Base-by-base conservation (phyloP, 2,797 vertebrate genomes). In the Pitangus sulphuratus region DNA sequence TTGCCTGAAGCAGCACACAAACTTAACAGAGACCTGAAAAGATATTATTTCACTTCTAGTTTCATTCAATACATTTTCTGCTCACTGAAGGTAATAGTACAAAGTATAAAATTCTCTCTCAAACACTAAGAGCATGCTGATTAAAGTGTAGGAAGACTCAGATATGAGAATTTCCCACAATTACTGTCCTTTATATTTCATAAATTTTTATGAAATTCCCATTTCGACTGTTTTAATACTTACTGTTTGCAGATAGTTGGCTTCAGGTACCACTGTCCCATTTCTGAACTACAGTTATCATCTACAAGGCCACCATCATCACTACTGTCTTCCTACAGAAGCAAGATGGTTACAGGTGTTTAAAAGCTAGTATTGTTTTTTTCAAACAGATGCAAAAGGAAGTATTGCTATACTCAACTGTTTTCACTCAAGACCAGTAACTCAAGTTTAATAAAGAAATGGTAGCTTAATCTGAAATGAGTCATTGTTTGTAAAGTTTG, bases 181-280 rank as follows among this genome's bases (percentile, higher is more conserved):
- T 25, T 37, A 57, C 30, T 10, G 3, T 15, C 33, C 50, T 83
- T 56, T 47, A 4, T 26, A 61, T 69, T 58, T 44, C n/a, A 88
- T 10, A 30, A 57, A 18, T 10, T 53, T 77, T 8, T 5, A 93
- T 1, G 7, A 66, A 56, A 75, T 84, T 8, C 51, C n/a, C 3
- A 26, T 74, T 94, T 84, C 22, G 60, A 39, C 5, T 12, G 9
- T 66, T 91, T 85, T 14, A 88, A 56, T 94, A 98, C 99, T 98
- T 97, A 99, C 99, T 99, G 99, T 98, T 98, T 99, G 97, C 99
- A 99, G 97, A 99, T 87, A 83, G 95, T 98, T 9, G 97, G 98
- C 86, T 98, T 99, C 83, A 98, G 98, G 76, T 98, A 95, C 98
- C 98, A 98, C 9, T 98, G 97, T 8, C 98, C 97, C 87, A 97